Evolutionary conservation across 2,797 vertebrate species (phyloP), one percentile per base, ranked within the genome.

Genomic region (Pseudochaenichthys georgianus): DNA sequence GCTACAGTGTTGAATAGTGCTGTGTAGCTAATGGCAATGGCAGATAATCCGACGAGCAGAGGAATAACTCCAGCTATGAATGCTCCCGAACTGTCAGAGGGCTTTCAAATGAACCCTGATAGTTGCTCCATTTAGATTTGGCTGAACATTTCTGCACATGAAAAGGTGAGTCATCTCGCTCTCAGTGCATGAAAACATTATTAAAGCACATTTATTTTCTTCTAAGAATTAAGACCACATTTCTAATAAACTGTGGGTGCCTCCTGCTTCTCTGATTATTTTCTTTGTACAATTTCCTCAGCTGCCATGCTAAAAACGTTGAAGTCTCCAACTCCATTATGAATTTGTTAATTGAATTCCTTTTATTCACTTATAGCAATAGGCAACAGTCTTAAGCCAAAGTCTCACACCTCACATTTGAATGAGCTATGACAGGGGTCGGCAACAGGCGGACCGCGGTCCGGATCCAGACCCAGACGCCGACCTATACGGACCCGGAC

Each of bases 61-160:
- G 38, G 31, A 38, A 59, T 66, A 63, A 57, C 66, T 21, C 42
- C 13, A 21, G 41, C 59, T 60, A 54, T 50, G 52, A 55, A 15
- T 28, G 51, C 55, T 73, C 3, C 54, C 0, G 28, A 62, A 41
- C 46, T 58, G 64, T 64, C 57, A 21, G n/a, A 0, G n/a, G 28
- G 11, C 10, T 21, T 57, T 19, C 16, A 31, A 71, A 65, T 41
- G 17, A 75, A 28, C 66, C 55, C 19, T 53, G 31, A 61, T 45
- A 28, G 28, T 64, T 38, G 1, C 34, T 13, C 28, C 5, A 61
- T 50, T 75, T 71, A 47, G n/a, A 58, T 61, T 68, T 31, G 67
- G 53, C 17, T 41, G 13, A 64, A 23, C 31, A n/a, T 80, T 75
- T 69, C 31, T 73, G 61, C 47, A 74, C 58, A 73, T 66, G 13